These are phyloP conservation scores for Phalangium opilio DNA, from an alignment of 2,888 invertebrate genomes.

Conservation along the genomic window DNA sequence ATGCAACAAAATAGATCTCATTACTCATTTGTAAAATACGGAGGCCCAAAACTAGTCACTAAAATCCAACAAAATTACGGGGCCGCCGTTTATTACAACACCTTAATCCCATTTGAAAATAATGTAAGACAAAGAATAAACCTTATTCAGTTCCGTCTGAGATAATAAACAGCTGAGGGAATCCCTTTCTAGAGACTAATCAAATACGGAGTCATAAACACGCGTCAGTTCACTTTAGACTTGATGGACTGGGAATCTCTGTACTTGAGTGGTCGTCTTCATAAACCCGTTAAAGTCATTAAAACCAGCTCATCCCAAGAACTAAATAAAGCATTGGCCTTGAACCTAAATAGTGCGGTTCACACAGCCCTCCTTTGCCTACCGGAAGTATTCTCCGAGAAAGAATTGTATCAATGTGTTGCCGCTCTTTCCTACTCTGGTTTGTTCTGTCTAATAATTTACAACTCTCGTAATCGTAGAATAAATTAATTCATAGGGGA, in stretches of 20 bases:
- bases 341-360: conserved; percentile 67
- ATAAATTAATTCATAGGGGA: conserved; percentile 48
- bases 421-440: conserved; percentile 80
- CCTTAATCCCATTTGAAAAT: conserved; percentile 57
- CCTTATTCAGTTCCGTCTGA: conserved; percentile 46
- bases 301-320: conserved; percentile 23
- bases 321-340: conserved; percentile 50
- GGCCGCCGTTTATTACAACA: conserved; percentile 87
- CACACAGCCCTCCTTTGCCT: conserved; percentile 70
- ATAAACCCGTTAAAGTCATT: conserved; percentile 63
- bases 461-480: no score
- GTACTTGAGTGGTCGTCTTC: conserved; percentile 83
- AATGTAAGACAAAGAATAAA: conserved; percentile 4
- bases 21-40: conserved; percentile 61
- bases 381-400: conserved; percentile 71
- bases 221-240: conserved; percentile 63
- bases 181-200: conserved; percentile 36
- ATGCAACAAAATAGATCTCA: conserved; percentile 59
- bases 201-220: conserved; percentile 87
- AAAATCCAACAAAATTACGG: conserved; percentile 65
- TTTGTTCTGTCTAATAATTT: neutral
- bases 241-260: conserved; percentile 77
- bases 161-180: no score
- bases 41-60: conserved; percentile 46
- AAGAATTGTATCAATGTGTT: conserved; percentile 67